Evolutionary conservation across 2,113 vertebrate species (phyloP).

Genomic region (Anser brachyrhynchus): DNA sequence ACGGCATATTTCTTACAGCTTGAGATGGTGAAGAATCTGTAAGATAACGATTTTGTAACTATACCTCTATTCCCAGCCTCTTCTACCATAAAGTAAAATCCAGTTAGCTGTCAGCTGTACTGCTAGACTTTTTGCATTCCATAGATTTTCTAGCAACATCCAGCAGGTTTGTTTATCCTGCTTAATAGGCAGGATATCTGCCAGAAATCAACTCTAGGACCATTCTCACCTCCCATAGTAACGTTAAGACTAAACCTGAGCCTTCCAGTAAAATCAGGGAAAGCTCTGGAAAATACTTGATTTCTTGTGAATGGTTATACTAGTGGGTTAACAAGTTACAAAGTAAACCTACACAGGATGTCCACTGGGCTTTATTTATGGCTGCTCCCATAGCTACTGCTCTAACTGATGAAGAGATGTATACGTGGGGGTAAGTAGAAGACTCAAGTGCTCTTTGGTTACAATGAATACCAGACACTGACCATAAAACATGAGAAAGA

Average conservation of each 20-base stretch:
- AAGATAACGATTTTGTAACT: background rate
- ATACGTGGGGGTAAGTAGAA: background rate
- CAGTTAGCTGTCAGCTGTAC: background rate
- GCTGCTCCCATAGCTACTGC: background rate
- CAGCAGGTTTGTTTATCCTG: background rate
- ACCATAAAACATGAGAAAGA: background rate
- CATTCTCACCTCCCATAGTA: background rate
- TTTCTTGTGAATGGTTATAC: background rate
- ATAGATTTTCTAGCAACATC: background rate
- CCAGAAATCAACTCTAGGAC: background rate
- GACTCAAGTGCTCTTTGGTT: background rate
- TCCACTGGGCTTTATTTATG: background rate
- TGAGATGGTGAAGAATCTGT: background rate
- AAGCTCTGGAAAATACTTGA: background rate
- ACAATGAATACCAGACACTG: background rate
- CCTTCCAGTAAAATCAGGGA: background rate
- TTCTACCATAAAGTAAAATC: background rate
- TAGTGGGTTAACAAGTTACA: background rate
- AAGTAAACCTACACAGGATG: background rate
- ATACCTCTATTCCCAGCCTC: background rate
- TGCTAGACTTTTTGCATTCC: background rate
- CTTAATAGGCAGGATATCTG: background rate
- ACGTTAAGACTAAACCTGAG: background rate
- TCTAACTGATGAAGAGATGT: background rate
- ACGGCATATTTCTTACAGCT: rapidly evolving